Conservation (phyloP, 2,888 invertebrate genomes). For the Andrena haemorrhoa region DNA sequence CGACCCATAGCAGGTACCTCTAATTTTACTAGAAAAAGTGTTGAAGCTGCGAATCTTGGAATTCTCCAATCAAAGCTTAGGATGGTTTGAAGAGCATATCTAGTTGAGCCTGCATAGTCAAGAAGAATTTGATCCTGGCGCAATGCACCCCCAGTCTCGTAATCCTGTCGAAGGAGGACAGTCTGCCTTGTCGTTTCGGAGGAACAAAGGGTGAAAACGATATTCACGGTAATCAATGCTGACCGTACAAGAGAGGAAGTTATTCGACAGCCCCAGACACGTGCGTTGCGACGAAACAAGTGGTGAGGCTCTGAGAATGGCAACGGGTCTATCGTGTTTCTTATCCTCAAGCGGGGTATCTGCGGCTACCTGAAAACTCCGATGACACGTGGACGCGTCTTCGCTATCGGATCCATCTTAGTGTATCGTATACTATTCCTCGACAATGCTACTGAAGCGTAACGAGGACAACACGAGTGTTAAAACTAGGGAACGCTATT, state of each 20-base stretch:
- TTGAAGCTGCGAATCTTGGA: too few relatives aligned
- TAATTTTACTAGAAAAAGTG: too few relatives aligned
- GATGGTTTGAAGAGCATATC: too few relatives aligned
- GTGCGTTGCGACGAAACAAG: constrained; percentile 17
- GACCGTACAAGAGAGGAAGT: not conserved
- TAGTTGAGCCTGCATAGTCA: too few relatives aligned
- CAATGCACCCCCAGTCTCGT: too few relatives aligned
- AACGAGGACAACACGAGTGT: constrained; percentile 8
- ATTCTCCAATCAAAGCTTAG: too few relatives aligned
- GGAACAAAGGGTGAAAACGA: not conserved
- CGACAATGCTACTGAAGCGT: not conserved
- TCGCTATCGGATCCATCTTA: constrained; percentile 39
- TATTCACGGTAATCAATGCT: not conserved
- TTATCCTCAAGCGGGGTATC: constrained; percentile 39
- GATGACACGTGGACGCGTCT: constrained; percentile 41
- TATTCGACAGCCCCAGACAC: not conserved
- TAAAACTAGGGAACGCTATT: not conserved
- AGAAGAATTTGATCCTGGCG: too few relatives aligned
- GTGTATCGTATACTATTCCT: constrained; percentile 36
- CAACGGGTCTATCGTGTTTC: constrained; percentile 51
- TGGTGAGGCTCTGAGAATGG: constrained; percentile 49
- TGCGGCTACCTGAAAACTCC: constrained; percentile 49
- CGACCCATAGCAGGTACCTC: too few relatives aligned
- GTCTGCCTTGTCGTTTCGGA: too few relatives aligned
- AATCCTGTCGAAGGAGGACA: too few relatives aligned